Percentiles rank a stretch among this genome's conserved stretches.
phyloP scores from a whole-genome alignment of 2,797 vertebrate genomes.

The Pipistrellus kuhlii region DNA sequence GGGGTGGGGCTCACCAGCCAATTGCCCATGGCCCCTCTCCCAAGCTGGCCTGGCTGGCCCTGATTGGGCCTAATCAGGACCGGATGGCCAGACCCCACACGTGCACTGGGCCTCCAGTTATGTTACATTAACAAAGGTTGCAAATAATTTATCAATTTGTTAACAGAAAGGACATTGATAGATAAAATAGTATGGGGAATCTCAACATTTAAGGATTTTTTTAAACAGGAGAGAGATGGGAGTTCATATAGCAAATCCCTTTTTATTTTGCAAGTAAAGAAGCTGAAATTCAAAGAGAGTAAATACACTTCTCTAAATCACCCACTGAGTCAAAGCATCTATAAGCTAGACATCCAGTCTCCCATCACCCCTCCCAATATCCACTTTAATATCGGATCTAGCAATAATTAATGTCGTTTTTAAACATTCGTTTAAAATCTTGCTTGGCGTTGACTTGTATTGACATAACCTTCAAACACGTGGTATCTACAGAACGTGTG shows the following conservation, averaged over 20 bases:
- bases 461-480: no score
- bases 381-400: background rate
- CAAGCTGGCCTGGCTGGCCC: no score
- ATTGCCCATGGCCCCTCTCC: no score
- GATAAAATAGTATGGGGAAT: background rate
- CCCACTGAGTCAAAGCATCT: background rate
- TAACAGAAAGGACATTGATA: background rate
- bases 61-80: no score
- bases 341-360: background rate
- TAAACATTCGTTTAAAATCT: no score
- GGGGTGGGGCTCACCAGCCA: no score
- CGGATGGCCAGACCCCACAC: no score
- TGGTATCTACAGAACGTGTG: no score
- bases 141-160: slow-evolving; percentile 14
- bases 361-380: background rate
- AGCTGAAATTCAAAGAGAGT: background rate
- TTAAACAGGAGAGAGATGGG: background rate
- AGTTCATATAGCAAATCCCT: background rate
- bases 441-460: no score
- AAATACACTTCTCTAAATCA: background rate
- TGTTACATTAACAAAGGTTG: background rate
- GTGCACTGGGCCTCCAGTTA: no score
- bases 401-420: no score
- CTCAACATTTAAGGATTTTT: background rate
- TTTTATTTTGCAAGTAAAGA: background rate